Evolutionary conservation across 2,888 invertebrate genomes (phyloP).

Genomic region (Melolontha melolontha): DNA sequence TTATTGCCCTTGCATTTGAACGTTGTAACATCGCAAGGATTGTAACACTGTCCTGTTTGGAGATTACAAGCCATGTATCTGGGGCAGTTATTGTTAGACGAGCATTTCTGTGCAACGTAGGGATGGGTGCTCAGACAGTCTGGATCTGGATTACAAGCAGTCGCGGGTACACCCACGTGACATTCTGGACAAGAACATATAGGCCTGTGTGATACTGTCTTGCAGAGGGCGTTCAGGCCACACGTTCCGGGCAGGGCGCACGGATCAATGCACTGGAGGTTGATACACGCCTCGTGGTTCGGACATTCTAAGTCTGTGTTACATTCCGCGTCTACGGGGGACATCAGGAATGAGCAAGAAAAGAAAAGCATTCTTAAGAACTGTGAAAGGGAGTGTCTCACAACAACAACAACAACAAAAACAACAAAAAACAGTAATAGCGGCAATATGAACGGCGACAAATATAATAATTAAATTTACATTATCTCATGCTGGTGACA

Average conservation of each 20-base stretch:
- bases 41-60: constrained; percentile 78
- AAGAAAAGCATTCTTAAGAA: constrained; percentile 83
- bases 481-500: constrained; percentile 55
- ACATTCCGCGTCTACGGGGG: constrained; percentile 75
- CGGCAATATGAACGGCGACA: constrained; percentile 11
- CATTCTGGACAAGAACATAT: constrained; percentile 91
- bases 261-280: constrained; percentile 91
- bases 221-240: constrained; percentile 90
- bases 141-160: constrained; percentile 83
- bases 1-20: constrained; percentile 84
- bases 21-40: constrained; percentile 79
- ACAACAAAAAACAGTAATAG: constrained; percentile 67
- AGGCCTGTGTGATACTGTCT: constrained; percentile 85
- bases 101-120: constrained; percentile 71
- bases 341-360: constrained; percentile 63
- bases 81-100: constrained; percentile 78
- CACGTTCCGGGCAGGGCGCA: constrained; percentile 90
- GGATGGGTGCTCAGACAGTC: constrained; percentile 77
- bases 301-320: constrained; percentile 92
- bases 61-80: constrained; percentile 80
- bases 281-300: constrained; percentile 91
- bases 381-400: constrained; percentile 83
- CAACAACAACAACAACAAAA: constrained; percentile 54
- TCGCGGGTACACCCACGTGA: constrained; percentile 84
- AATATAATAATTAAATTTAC: constrained; percentile 39